Base-by-base conservation (phyloP, 2,888 invertebrate genomes). In the Apomyelois bistriatella region DNA sequence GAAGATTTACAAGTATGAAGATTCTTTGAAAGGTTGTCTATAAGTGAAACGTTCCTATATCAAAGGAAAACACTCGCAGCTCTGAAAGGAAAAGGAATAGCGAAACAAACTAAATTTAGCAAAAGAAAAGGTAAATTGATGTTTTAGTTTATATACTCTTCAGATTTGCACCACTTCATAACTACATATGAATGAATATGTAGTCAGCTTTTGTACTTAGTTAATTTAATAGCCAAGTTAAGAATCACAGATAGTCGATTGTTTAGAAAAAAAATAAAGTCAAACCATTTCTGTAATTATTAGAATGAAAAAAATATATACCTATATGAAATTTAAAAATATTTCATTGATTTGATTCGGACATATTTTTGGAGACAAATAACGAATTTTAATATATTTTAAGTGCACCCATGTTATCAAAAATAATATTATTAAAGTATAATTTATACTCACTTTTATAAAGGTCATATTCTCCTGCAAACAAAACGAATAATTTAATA, bases 381-480 rank as follows among this genome's bases (percentile, higher is more conserved):
- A 3, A 3, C 3, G 22, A 22, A 22, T 22, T 22, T n/a, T n/a
- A n/a, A n/a, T n/a, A n/a, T 22, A 22, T 22, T 22, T 22, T 22
- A 5, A 2, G 22, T 3, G 22, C 2, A 22, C 22, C 22, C 22
- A 22, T 22, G 2, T 22, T 12, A 46, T n/a, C 10, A 28, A 43
- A 9, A 42, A 36, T 51, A 35, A 17, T n/a, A 13, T 37, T 15
- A 17, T 36, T 41, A 16, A 42, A 48, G 15, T n/a, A 30, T 10
- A 37, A 36, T 36, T 51, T 22, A 3, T 1, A 37, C 52, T 52
- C 52, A 94, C 94, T 92, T 94, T 94, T 69, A 94, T 93, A 72
- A 94, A 94, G 48, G 94, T 94, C 85, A 93, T 92, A 73, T 94
- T 94, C 68, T 94, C 93, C 94, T 94, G 87, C 28, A 78, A 89